Conservation (phyloP, 2,113 vertebrate species). For the Oreocharis arfaki region DNA sequence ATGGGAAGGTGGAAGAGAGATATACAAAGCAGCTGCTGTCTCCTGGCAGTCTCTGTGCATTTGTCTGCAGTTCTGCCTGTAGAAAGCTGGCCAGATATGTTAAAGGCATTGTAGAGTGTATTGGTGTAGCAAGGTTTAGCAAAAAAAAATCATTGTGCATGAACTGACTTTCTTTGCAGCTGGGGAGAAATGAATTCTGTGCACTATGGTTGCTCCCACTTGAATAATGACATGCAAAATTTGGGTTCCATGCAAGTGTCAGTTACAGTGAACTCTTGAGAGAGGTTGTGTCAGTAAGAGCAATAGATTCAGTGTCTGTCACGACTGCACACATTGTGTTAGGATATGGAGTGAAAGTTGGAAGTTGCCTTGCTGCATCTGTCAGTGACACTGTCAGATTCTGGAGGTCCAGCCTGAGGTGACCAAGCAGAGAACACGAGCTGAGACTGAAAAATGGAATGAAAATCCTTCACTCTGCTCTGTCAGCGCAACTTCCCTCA, state of each 20-base stretch:
- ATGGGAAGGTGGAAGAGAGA: background rate
- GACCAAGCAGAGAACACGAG: background rate
- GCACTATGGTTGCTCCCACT: background rate
- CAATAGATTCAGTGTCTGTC: background rate
- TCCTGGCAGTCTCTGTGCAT: background rate
- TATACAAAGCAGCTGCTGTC: background rate
- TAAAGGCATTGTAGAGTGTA: background rate
- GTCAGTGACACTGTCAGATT: background rate
- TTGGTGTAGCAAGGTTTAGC: background rate
- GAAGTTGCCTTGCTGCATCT: background rate
- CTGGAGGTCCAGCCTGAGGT: background rate
- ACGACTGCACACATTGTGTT: fast-evolving
- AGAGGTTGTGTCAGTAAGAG: background rate
- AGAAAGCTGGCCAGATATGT: background rate
- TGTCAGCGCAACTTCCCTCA: background rate
- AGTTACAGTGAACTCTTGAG: background rate
- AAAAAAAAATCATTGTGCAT: background rate
- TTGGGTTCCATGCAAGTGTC: background rate
- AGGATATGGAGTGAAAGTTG: background rate
- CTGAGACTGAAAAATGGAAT: background rate
- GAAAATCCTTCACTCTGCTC: too few species aligned
- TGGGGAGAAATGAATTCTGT: background rate
- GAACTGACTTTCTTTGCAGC: background rate
- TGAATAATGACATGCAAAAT: background rate
- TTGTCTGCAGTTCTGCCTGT: background rate